Conservation (phyloP, 2,888 invertebrate species). For the Thyatira batis region DNA sequence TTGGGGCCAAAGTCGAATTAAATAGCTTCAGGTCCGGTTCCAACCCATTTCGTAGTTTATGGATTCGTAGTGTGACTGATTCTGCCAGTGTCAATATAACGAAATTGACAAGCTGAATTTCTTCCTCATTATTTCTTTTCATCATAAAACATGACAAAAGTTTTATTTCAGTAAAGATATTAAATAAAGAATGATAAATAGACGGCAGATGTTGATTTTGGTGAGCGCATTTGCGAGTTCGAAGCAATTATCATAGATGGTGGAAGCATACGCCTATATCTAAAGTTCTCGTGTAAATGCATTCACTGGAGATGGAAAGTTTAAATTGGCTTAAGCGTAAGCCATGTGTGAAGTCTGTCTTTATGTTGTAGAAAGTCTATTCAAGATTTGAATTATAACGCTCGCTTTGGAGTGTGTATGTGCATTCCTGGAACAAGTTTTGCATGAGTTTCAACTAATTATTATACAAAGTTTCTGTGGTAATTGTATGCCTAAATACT, state of each 20-base stretch:
- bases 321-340: background rate
- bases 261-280: background rate
- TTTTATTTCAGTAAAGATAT: conserved; percentile 17
- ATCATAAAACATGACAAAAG: too few relatives aligned
- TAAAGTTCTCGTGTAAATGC: background rate
- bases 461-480: background rate
- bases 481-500: background rate
- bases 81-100: too few relatives aligned
- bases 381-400: background rate
- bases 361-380: background rate
- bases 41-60: too few relatives aligned
- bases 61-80: too few relatives aligned
- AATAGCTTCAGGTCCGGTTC: too few relatives aligned
- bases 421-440: background rate
- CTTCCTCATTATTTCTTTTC: too few relatives aligned
- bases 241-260: background rate
- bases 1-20: too few relatives aligned
- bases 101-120: too few relatives aligned
- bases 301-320: background rate
- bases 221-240: background rate
- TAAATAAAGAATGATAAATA: background rate
- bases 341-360: conserved; percentile 2
- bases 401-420: background rate
- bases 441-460: background rate
- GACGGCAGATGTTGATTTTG: background rate